These are phyloP conservation scores for Conomelus anceps DNA, from an alignment of 2,888 invertebrate species.

Conservation along the genomic window DNA sequence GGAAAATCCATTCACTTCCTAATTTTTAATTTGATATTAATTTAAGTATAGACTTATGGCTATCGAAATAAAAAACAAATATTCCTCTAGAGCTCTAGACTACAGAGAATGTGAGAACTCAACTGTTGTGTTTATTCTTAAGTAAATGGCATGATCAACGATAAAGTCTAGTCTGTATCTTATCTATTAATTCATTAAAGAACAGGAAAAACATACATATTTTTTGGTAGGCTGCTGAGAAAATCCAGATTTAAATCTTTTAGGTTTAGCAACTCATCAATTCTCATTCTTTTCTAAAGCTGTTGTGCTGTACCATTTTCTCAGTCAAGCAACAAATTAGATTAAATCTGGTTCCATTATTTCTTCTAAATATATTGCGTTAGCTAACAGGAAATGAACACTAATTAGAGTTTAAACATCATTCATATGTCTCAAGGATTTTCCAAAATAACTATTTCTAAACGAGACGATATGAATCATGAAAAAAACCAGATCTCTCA, in stretches of 20 bases:
- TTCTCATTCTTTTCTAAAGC: neutral
- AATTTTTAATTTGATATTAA: no score
- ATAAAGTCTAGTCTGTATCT: neutral
- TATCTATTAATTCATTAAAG: neutral
- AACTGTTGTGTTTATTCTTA: neutral
- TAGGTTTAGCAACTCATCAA: neutral
- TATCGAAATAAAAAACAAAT: no score
- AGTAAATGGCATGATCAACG: neutral
- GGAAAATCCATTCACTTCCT: no score
- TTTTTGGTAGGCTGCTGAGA: neutral
- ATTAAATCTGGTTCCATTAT: neutral
- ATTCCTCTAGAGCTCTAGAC: no score
- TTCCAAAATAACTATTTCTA: neutral
- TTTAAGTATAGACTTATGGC: no score
- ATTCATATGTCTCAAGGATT: neutral
- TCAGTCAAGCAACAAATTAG: neutral
- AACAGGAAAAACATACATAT: neutral
- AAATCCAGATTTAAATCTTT: neutral
- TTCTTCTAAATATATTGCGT: neutral
- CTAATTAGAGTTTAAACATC: neutral
- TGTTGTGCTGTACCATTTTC: neutral
- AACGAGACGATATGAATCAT: neutral
- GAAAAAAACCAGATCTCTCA: neutral
- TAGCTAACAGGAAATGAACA: neutral
- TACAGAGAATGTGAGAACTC: neutral